A percentile compares a stretch with the other conserved stretches of the same genome.
Conservation (phyloP, 2,888 invertebrate species). For the Lochmaea capreae region DNA sequence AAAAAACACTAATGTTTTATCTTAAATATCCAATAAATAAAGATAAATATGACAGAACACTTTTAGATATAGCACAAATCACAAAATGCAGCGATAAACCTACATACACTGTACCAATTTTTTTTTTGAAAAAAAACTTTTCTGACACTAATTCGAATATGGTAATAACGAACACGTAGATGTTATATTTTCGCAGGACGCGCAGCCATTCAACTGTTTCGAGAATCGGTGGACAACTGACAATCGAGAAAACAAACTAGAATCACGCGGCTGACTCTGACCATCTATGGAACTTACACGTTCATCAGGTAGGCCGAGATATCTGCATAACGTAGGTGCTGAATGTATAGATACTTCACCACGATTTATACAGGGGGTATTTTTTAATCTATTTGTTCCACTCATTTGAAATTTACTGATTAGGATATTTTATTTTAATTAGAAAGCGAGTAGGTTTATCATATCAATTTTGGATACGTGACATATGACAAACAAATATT, state of each 20-base stretch:
- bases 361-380: slow-evolving; percentile 27
- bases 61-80: neutral
- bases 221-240: slow-evolving; percentile 58
- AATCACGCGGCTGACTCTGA: slow-evolving; percentile 52
- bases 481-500: no score
- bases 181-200: slow-evolving; percentile 28
- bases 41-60: slow-evolving; percentile 23
- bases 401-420: slow-evolving; percentile 4
- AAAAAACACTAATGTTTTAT: neutral
- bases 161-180: neutral
- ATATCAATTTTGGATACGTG: no score
- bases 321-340: slow-evolving; percentile 46
- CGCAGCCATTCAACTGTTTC: slow-evolving; percentile 51
- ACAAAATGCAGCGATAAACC: slow-evolving; percentile 5
- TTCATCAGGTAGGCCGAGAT: slow-evolving; percentile 52
- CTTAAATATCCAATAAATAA: slow-evolving; percentile 17
- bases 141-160: neutral
- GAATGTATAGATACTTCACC: slow-evolving; percentile 22
- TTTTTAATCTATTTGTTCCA: neutral
- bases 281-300: slow-evolving; percentile 55
- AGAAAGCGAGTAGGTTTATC: neutral
- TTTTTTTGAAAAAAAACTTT: neutral
- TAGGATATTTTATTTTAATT: neutral
- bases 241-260: slow-evolving; percentile 53
- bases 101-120: slow-evolving; percentile 3